phyloP scores from a whole-genome alignment of 2,797 vertebrate species.

The Triplophysa bombifrons region DNA sequence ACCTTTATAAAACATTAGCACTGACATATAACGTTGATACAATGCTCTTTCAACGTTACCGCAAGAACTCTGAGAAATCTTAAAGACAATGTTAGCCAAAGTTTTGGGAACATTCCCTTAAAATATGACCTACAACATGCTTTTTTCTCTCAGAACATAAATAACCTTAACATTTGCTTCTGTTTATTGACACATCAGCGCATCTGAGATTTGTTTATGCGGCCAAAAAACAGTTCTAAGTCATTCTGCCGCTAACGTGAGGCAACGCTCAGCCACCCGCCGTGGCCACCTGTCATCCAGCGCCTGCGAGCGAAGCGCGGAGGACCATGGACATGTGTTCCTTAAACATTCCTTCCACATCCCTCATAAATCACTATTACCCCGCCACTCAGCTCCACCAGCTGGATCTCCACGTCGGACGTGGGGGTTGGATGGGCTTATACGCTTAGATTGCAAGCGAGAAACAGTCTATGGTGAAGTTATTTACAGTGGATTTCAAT shows the following conservation, averaged over 20 bases:
- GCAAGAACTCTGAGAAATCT: too few species aligned
- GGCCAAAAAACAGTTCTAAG: background rate
- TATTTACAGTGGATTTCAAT: background rate
- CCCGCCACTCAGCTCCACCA: constrained; percentile 24
- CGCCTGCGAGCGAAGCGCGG: background rate
- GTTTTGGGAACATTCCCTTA: too few species aligned
- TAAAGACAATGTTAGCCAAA: too few species aligned
- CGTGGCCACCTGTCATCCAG: constrained; percentile 27
- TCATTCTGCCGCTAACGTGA: constrained; percentile 59
- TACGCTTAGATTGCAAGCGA: background rate
- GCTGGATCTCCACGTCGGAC: constrained; percentile 14
- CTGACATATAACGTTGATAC: too few species aligned
- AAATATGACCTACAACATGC: background rate
- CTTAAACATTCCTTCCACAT: constrained; percentile 44
- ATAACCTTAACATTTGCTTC: constrained; percentile 7
- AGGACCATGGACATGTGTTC: constrained; percentile 23
- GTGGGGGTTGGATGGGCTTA: background rate
- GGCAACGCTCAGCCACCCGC: constrained; percentile 58
- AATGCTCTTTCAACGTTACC: too few species aligned
- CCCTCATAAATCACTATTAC: constrained; percentile 39
- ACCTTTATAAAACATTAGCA: too few species aligned
- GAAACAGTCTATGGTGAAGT: background rate
- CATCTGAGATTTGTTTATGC: background rate
- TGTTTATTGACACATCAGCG: constrained; percentile 16
- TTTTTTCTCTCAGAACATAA: background rate